Evolutionary conservation across 2,888 invertebrate species (phyloP), one percentile per base, ranked within the genome.

Genomic region (Smittia aterrima): DNA sequence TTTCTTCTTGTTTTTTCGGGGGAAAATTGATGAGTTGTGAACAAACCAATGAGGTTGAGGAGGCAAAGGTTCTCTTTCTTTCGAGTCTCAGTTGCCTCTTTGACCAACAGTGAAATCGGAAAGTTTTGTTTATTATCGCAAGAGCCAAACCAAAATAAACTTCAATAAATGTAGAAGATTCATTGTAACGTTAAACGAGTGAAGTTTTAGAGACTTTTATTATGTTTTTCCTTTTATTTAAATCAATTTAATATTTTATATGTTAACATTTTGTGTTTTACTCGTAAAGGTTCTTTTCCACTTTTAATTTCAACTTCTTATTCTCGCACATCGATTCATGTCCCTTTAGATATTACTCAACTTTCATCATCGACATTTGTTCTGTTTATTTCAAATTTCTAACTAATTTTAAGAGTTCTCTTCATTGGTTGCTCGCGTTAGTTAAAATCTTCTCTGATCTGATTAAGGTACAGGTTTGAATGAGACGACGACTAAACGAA

Each of bases 211-310:
- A 41, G 40, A 24, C 22, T 47, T 67, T 67, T 67, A 67, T 67
- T 67, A n/a, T 66, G 27, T 66, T 32, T 66, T 66, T 38, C 6
- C 16, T 66, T 20, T 66, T 32, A 27, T 41, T 67, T 41, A 18
- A 66, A 32, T 67, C 16, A 40, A 41, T 67, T 67, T 67, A 67
- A 67, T 67, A 67, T 67, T 67, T 67, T 67, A 67, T 66, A 66
- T 67, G 67, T 67, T 67, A 67, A 67, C 67, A 67, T 67, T 67
- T 67, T 67, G 32, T 67, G 38, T 66, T 66, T 67, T 67, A 67
- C 67, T 67, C 67, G 67, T 67, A 67, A 67, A 67, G 66, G 32
- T 67, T 67, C 20, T 40, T 41, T 41, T 20, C 24, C 41, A 67
- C 22, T 22, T 38, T 47, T 67, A 58, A 58, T n/a, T 20, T 18